Evolutionary conservation across 2,797 vertebrate genomes (phyloP).

Genomic region (Siniperca scherzeri): DNA sequence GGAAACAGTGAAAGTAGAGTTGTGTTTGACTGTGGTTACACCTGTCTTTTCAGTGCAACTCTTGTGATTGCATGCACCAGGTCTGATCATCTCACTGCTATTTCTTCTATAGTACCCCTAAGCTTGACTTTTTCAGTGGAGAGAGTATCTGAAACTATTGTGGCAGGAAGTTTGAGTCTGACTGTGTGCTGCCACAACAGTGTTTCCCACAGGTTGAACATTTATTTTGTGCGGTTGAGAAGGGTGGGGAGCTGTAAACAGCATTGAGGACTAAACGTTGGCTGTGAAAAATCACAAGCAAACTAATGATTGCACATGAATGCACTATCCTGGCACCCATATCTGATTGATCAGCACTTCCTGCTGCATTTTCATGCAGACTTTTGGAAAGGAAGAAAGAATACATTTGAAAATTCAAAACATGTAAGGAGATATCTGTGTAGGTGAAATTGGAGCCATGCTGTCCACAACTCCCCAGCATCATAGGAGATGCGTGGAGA

Average conservation of each 20-base stretch:
- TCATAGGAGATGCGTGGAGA: not conserved
- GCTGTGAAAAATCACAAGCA: not conserved
- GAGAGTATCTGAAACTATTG: slow-evolving; percentile 31
- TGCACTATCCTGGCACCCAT: not conserved
- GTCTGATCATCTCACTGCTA: not conserved
- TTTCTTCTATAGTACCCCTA: not conserved
- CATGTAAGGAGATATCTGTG: not conserved
- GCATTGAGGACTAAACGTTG: not conserved
- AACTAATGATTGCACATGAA: not conserved
- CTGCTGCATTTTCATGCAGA: not conserved
- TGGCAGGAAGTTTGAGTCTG: slow-evolving; percentile 18
- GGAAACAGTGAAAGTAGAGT: not conserved
- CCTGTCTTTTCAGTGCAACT: not conserved
- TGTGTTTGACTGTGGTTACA: not conserved
- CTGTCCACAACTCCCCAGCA: not conserved
- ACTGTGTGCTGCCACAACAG: not conserved
- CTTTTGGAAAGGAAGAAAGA: not conserved
- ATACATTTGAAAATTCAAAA: not conserved
- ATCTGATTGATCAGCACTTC: not conserved
- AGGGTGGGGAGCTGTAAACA: not conserved
- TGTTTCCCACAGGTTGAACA: not conserved
- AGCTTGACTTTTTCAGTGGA: not conserved
- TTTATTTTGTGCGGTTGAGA: not conserved
- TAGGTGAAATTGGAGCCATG: not conserved
- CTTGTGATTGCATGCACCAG: not conserved